Base-by-base conservation (phyloP, 2,888 invertebrate species). In the Rhamnusium bicolor region DNA sequence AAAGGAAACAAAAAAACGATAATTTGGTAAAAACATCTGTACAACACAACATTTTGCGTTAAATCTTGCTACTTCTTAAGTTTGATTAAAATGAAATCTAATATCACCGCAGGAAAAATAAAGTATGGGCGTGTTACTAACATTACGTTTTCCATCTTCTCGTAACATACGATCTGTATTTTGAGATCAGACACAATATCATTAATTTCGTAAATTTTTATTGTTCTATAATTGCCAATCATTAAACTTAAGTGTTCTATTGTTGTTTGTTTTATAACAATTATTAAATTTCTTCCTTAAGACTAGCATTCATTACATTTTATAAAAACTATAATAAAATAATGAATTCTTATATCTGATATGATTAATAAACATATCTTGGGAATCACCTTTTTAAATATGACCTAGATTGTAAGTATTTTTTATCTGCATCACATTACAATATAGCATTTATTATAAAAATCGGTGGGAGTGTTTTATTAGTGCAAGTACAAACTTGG, bases 361-460 rank as follows among this genome's bases (percentile, higher is more conserved):
- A n/a, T n/a, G 12, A 24, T 4, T 53, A 53, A 53, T 53, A 53
- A 19, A 19, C 10, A 16, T 56, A 56, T 53, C 53, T 53, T 54
- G 24, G 29, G 56, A 56, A 56, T 56, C 27, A 21, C 14, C 27
- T 56, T 27, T 56, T 27, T n/a, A 21, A 46, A 19, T 14, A n/a
- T 61, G 61, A 61, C 61, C 46, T 46, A 61, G 24, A 21, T 40
- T 58, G 18, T 2, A 24, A 16, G 18, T 58, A 8, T 29, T 53
- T 53, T 21, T 7, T 8, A 19, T 19, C 4, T 19, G 14, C 12
- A 10, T 24, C 21, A 27, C n/a, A 54, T 14, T 54, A n/a, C n/a
- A 10, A 54, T 54, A 54, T 21, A 14, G 16, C 16, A 56, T 29
- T 5, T 56, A 16, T 24, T 24, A 8, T 12, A 14, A n/a, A 51